These are phyloP conservation scores for Drosophila mercatorum DNA, from an alignment of 2,888 invertebrate genomes.

Conservation along the genomic window DNA sequence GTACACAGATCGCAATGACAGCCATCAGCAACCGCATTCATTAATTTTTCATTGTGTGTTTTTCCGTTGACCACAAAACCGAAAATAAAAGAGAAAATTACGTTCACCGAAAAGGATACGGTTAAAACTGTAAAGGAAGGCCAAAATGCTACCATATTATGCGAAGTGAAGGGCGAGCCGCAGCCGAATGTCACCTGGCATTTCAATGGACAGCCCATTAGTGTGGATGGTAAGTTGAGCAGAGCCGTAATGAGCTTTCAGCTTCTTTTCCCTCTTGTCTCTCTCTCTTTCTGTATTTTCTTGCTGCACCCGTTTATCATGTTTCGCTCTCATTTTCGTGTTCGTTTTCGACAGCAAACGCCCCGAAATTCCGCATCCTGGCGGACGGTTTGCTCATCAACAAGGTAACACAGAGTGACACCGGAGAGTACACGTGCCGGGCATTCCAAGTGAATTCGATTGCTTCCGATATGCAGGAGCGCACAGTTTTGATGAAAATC, in stretches of 20 bases:
- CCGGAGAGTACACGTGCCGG: conserved; percentile 87
- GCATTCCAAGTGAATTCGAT: conserved; percentile 86
- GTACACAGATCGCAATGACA: conserved; percentile 50
- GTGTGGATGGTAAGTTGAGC: conserved; percentile 72
- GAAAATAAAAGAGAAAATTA: conserved; percentile 85
- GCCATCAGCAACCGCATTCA: conserved; percentile 42
- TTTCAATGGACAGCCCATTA: conserved; percentile 84
- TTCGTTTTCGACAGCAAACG: conserved; percentile 44
- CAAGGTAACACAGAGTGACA: conserved; percentile 86
- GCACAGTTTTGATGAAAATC: conserved; percentile 86
- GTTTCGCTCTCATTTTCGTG: conserved; percentile 40
- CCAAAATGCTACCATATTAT: conserved; percentile 84
- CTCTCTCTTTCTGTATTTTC: conserved; percentile 9
- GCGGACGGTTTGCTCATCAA: conserved; percentile 86
- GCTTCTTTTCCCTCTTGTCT: conserved; percentile 1
- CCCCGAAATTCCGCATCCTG: conserved; percentile 85
- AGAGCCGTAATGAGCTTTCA: conserved; percentile 59
- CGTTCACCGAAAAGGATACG: conserved; percentile 86
- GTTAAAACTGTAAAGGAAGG: conserved; percentile 86
- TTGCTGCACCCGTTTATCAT: conserved; percentile 40
- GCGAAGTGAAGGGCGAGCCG: conserved; percentile 85
- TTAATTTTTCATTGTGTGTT: conserved; percentile 71
- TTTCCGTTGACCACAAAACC: conserved; percentile 11
- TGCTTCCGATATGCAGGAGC: conserved; percentile 86
- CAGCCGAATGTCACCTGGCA: conserved; percentile 85